Evolutionary conservation across 2,113 vertebrate genomes (phyloP).

Genomic region (Pelecanus crispus): DNA sequence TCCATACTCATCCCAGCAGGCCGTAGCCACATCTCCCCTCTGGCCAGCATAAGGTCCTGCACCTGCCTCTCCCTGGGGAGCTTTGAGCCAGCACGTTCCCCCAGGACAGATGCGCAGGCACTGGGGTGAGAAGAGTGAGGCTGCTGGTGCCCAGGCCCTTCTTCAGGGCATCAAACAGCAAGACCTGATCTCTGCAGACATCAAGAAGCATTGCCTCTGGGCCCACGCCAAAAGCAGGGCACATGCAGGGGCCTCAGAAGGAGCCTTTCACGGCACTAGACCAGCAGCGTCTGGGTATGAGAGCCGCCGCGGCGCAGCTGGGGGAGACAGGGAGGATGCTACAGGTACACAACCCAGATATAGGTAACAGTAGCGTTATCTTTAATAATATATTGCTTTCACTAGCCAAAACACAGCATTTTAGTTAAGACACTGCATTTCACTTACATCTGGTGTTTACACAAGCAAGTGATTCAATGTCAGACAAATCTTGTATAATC

Average conservation of each 20-base stretch:
- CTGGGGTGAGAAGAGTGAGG: background rate
- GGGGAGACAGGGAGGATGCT: background rate
- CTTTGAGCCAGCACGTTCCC: background rate
- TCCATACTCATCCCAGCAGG: background rate
- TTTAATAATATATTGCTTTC: background rate
- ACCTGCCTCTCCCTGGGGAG: background rate
- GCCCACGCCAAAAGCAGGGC: background rate
- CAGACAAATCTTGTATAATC: conserved; percentile 29
- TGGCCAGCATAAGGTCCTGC: background rate
- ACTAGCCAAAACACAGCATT: background rate
- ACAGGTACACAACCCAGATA: background rate
- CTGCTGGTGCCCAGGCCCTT: background rate
- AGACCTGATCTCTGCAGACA: background rate
- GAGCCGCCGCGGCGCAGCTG: background rate
- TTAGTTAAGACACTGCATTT: background rate
- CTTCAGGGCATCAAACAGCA: background rate
- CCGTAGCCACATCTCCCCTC: background rate
- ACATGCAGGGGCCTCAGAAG: fast-evolving
- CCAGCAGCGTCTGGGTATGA: background rate
- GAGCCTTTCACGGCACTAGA: background rate
- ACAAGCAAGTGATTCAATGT: conserved; percentile 11
- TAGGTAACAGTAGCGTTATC: background rate
- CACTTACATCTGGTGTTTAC: conserved; percentile 44
- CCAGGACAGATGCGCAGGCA: background rate
- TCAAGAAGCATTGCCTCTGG: background rate